Base-by-base conservation (phyloP, 1,140 invertebrate species). In the Protaetia brevitarsis region DNA sequence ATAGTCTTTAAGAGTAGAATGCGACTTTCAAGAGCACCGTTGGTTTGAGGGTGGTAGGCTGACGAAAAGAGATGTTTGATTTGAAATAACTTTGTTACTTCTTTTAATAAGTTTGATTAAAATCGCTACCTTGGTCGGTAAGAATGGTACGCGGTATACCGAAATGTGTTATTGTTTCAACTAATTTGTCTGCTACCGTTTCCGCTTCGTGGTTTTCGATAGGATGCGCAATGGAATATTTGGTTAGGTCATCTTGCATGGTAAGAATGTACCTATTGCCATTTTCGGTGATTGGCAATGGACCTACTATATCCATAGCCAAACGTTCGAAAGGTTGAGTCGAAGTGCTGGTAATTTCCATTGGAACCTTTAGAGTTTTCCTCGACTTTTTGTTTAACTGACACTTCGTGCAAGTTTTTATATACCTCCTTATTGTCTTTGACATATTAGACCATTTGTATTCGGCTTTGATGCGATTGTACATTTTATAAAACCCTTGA, bases 161-260 rank as follows among this genome's bases (percentile, higher is more conserved):
- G 70, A 78, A 74, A 4, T 36, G 31, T 31, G 45, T 31, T 36
- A 70, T 64, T 56, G 72, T 73, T 58, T 71, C 58, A 21, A 57
- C 58, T 26, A 73, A 60, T 29, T 64, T 31, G 19, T 69, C 65
- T 5, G 76, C 72, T 21, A 77, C 69, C 4, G 70, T 73, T 68
- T 29, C 23, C 3, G 77, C 64, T 70, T 76, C 71, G 34, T 72
- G 71, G 68, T 74, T 75, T 31, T 27, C 16, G 4, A 74, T 66
- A 10, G 77, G 57, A 19, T 68, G 60, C 0, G 76, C 76, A 30
- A 68, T 58, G 13, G 71, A 72, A 64, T 66, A 77, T 69, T 78
- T 76, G 0, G 72, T 76, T 16, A 77, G 36, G 63, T 76, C 72
- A 56, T 78, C 76, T 69, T 78, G 75, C n/a, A 77, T 21, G 1